Percentiles rank a stretch among this genome's conserved stretches.
Conservation (phyloP, 2,888 invertebrate genomes). For the Drosophila prolongata region DNA sequence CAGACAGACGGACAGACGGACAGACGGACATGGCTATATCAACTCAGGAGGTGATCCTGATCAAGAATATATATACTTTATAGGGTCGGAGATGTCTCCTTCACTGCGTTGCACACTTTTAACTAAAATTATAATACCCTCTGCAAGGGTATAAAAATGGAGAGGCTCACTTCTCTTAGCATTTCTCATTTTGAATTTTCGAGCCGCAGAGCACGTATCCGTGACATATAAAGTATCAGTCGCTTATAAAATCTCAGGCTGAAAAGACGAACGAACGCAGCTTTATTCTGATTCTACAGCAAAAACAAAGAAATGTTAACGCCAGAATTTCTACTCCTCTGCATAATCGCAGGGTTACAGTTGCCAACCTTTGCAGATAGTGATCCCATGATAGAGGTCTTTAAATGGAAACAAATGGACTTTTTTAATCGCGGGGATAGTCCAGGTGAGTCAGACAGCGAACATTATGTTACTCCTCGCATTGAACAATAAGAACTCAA, state of each 20-base stretch:
- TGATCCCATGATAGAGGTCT: constrained; percentile 80
- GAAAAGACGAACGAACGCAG: constrained; percentile 15
- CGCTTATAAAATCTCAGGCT: constrained; percentile 18
- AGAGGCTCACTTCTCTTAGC: constrained; percentile 36
- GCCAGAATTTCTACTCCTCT: constrained; percentile 16
- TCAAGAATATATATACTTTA: too few species aligned
- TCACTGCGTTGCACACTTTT: too few species aligned
- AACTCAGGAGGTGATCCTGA: too few species aligned
- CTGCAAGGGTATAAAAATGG: too few species aligned
- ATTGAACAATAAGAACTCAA: constrained; percentile 2
- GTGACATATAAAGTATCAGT: constrained; percentile 2
- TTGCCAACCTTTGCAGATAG: constrained; percentile 36
- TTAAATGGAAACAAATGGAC: constrained; percentile 83
- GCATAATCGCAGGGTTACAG: constrained; percentile 26
- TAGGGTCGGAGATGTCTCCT: too few species aligned
- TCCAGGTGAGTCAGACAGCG: too few species aligned
- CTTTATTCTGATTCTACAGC: background rate
- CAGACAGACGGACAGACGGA: too few species aligned
- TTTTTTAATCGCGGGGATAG: constrained; percentile 71
- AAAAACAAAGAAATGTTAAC: constrained; percentile 24
- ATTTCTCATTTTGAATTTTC: constrained; percentile 5
- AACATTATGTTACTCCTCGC: too few species aligned
- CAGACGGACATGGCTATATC: too few species aligned
- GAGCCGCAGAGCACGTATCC: constrained; percentile 16
- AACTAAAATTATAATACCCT: too few species aligned